Evolutionary conservation across 2,888 invertebrate species (phyloP).

Genomic region (Entomobrya multifasciata): DNA sequence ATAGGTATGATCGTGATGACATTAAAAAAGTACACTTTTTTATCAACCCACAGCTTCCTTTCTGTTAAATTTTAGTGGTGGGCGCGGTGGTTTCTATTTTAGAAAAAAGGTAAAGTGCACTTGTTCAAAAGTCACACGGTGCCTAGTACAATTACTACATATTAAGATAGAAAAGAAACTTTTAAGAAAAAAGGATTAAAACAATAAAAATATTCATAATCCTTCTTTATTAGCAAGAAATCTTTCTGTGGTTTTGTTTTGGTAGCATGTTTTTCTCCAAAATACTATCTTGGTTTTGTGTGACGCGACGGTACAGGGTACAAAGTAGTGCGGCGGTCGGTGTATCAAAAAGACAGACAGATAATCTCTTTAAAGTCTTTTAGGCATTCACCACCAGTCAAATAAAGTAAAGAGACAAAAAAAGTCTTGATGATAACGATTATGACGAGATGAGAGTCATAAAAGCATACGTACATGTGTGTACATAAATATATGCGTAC

Average conservation of each 20-base stretch:
- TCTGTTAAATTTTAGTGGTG: no score
- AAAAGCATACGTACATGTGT: neutral
- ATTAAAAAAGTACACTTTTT: neutral
- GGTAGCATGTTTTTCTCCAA: neutral
- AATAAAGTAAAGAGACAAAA: no score
- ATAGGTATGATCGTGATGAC: neutral
- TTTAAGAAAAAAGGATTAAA: neutral
- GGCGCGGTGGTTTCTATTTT: neutral
- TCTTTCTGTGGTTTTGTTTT: neutral
- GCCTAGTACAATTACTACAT: neutral
- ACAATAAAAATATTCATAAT: neutral
- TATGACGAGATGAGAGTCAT: slow-evolving; percentile 1
- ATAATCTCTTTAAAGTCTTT: slow-evolving; percentile 13
- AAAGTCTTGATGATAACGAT: no score
- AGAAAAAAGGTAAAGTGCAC: no score
- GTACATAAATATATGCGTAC: no score
- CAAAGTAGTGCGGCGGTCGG: no score
- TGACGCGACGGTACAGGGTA: no score
- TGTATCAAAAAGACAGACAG: neutral
- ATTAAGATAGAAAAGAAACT: neutral
- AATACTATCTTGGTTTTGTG: neutral
- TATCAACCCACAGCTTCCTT: neutral
- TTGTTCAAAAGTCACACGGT: no score
- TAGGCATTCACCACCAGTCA: no score
- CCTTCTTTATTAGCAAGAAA: neutral